A percentile compares a stretch with the other conserved stretches of the same genome.
These are phyloP conservation scores for Periophthalmodon schlosseri DNA, from an alignment of 2,113 vertebrate species.

Conservation along the genomic window DNA sequence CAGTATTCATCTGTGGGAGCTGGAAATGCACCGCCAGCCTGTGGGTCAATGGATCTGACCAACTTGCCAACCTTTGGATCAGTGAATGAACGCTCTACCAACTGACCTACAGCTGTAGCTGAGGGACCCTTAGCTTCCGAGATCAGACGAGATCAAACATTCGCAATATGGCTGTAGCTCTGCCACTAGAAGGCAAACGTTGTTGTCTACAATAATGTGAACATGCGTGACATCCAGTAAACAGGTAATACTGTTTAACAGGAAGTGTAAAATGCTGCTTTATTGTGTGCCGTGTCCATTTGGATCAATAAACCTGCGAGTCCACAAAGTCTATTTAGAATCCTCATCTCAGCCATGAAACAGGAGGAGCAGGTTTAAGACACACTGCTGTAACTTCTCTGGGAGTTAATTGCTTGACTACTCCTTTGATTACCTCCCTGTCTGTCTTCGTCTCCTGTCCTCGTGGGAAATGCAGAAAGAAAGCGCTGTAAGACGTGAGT, in stretches of 20 bases:
- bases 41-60: no score
- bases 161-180: no score
- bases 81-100: no score
- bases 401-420: slow-evolving; percentile 68
- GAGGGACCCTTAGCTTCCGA: no score
- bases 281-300: slow-evolving; percentile 37
- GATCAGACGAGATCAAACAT: no score
- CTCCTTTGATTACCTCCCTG: slow-evolving; percentile 66
- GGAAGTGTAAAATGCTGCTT: slow-evolving; percentile 34
- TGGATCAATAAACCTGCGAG: slow-evolving; percentile 45
- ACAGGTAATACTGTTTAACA: slow-evolving; percentile 23
- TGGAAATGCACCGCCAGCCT: no score
- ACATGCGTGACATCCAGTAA: slow-evolving; percentile 5
- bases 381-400: slow-evolving; percentile 62
- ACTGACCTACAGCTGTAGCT: no score
- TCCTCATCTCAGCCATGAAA: slow-evolving; percentile 57
- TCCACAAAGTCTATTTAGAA: slow-evolving; percentile 46
- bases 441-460: slow-evolving; percentile 15
- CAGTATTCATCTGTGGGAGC: no score
- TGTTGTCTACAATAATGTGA: no score
- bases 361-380: slow-evolving; percentile 64
- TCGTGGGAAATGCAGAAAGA: slow-evolving; percentile 37
- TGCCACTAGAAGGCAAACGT: no score
- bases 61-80: no score
- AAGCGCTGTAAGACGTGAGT: slow-evolving; percentile 44